A percentile compares a stretch with the other conserved stretches of the same genome.
Conservation (phyloP, 2,113 vertebrate species). For the Dasyprocta punctata region DNA sequence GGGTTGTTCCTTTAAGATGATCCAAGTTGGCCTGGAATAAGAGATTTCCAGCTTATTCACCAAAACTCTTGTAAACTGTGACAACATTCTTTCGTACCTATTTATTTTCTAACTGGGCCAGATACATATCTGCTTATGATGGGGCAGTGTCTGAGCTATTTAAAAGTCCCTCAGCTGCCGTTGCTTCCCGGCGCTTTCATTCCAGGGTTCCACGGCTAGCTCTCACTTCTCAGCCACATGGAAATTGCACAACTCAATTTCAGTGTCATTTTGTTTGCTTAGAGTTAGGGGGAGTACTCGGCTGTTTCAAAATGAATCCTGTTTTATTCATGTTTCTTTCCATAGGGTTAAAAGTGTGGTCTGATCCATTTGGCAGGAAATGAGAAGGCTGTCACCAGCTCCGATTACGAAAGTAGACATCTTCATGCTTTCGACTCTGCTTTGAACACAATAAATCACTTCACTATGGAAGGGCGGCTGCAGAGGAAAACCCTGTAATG, state of each 20-base stretch:
- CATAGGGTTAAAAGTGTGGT: conserved; percentile 90
- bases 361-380: conserved; percentile 90
- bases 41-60: conserved; percentile 57
- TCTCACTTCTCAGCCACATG: background rate
- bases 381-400: conserved; percentile 61
- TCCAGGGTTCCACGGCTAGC: background rate
- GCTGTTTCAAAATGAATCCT: conserved; percentile 33
- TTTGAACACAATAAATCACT: background rate
- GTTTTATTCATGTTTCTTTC: conserved; percentile 75
- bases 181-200: background rate
- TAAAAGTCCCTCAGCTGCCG: background rate
- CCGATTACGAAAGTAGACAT: conserved; percentile 51
- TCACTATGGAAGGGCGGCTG: background rate
- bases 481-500: conserved; percentile 57
- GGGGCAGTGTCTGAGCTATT: conserved; percentile 17
- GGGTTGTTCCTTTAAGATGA: conserved; percentile 33
- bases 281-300: background rate
- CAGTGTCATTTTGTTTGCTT: conserved; percentile 17
- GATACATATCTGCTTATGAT: background rate
- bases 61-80: conserved; percentile 28
- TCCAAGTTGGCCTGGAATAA: conserved; percentile 49
- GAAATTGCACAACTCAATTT: background rate
- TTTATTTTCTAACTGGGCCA: conserved; percentile 22
- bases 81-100: background rate
- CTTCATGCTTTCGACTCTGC: conserved; percentile 51